Evolutionary conservation across 2,113 vertebrate genomes (phyloP).

Genomic region (Xenopus borealis): DNA sequence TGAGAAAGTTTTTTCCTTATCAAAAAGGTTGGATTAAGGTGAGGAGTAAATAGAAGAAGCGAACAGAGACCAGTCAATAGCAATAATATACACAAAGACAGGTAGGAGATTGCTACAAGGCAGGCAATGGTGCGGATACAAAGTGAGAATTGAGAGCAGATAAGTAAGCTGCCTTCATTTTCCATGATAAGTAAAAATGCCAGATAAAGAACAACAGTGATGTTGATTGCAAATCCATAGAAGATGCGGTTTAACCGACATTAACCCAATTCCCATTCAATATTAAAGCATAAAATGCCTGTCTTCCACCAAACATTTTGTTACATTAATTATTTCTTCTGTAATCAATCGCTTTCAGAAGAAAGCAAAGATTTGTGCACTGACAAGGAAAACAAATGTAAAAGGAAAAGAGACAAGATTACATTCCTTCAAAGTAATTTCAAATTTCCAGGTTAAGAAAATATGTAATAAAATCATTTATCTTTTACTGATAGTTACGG

Average conservation of each 20-base stretch:
- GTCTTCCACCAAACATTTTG: not conserved
- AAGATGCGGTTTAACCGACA: not conserved
- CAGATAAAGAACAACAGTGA: not conserved
- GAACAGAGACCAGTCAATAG: not conserved
- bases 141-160: slow-evolving; percentile 29
- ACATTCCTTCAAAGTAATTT: no score
- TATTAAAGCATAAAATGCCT: not conserved
- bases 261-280: not conserved
- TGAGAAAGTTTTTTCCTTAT: not conserved
- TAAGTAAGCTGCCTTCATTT: slow-evolving; percentile 9
- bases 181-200: slow-evolving; percentile 2
- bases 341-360: not conserved
- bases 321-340: not conserved
- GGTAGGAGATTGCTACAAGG: slow-evolving; percentile 18
- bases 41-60: slow-evolving; percentile 14
- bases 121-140: slow-evolving; percentile 24
- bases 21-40: not conserved
- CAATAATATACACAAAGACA: not conserved
- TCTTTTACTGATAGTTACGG: no score
- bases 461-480: no score
- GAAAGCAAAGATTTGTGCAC: not conserved
- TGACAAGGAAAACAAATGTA: not conserved
- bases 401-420: no score
- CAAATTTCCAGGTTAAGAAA: no score
- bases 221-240: not conserved